Percentiles rank a stretch among this genome's conserved stretches.
phyloP scores from a whole-genome alignment of 1,140 invertebrate species.

The Whitmania pigra region DNA sequence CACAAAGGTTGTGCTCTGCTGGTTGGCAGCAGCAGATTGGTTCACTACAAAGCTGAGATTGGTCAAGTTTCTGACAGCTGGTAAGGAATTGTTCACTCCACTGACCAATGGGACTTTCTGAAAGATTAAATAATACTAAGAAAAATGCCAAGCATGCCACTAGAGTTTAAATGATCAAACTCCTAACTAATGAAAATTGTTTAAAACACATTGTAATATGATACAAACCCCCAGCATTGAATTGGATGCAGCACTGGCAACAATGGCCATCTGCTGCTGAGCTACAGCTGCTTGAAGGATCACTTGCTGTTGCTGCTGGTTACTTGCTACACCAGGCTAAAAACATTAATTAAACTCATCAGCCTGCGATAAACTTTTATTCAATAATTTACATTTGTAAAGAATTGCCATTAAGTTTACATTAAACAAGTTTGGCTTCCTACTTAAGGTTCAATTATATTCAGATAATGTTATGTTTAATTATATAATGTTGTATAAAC shows the following conservation, averaged over 20 bases:
- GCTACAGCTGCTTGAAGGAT: neutral
- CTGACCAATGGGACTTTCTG: constrained; percentile 11
- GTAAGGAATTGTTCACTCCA: neutral
- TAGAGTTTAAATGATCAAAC: no score
- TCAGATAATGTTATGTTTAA: no score
- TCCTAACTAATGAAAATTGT: no score
- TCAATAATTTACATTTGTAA: no score
- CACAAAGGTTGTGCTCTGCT: neutral
- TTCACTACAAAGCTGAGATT: constrained; percentile 3
- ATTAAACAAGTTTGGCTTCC: no score
- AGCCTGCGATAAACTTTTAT: no score
- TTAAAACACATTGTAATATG: neutral
- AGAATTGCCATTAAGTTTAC: no score
- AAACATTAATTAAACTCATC: no score
- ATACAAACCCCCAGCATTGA: neutral
- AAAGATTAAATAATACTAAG: neutral
- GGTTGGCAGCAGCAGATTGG: neutral
- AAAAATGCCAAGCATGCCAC: no score
- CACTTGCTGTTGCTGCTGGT: constrained; percentile 7
- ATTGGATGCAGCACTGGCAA: neutral
- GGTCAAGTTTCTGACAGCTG: neutral
- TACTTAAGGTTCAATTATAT: no score
- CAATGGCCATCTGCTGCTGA: constrained; percentile 4
- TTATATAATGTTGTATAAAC: no score
- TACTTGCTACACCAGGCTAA: no score